phyloP scores from a whole-genome alignment of 2,888 invertebrate genomes.

The Craniophora ligustri region DNA sequence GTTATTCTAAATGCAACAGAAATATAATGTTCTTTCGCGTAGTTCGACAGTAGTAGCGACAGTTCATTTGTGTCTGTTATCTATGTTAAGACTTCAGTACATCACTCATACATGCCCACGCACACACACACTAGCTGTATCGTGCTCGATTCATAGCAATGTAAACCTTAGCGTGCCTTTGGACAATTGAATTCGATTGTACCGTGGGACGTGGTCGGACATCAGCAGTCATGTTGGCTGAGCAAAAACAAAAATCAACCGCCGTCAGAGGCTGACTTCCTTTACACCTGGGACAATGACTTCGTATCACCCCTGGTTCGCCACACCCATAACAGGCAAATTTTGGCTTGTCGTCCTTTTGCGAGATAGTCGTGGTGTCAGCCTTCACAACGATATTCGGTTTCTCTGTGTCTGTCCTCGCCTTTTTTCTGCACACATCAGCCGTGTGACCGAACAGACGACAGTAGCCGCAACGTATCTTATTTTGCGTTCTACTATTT shows the following conservation, averaged over 20 bases:
- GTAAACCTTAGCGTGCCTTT: too few relatives aligned
- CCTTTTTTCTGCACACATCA: constrained; percentile 19
- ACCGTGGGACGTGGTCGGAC: constrained; percentile 16
- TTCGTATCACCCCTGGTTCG: constrained; percentile 23
- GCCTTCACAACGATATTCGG: not conserved
- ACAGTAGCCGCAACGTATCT: constrained; percentile 15
- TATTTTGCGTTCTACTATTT: constrained; percentile 9
- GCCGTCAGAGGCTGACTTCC: not conserved
- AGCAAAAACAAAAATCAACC: constrained; percentile 16
- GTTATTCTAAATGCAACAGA: too few relatives aligned
- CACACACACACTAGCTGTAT: too few relatives aligned
- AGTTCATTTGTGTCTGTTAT: too few relatives aligned
- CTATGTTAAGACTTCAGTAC: too few relatives aligned
- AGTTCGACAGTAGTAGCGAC: too few relatives aligned
- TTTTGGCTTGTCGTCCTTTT: constrained; percentile 11
- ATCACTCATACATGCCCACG: too few relatives aligned
- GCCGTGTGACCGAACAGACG: constrained; percentile 7
- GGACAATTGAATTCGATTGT: too few relatives aligned
- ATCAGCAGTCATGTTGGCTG: constrained; percentile 9
- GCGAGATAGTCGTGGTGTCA: not conserved
- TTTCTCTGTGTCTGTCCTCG: not conserved
- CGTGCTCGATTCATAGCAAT: too few relatives aligned
- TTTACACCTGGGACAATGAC: constrained; percentile 26
- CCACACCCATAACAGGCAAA: constrained; percentile 44
- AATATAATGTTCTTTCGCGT: too few relatives aligned